phyloP scores from a whole-genome alignment of 1,140 invertebrate species.

The Drosophila orosa region DNA sequence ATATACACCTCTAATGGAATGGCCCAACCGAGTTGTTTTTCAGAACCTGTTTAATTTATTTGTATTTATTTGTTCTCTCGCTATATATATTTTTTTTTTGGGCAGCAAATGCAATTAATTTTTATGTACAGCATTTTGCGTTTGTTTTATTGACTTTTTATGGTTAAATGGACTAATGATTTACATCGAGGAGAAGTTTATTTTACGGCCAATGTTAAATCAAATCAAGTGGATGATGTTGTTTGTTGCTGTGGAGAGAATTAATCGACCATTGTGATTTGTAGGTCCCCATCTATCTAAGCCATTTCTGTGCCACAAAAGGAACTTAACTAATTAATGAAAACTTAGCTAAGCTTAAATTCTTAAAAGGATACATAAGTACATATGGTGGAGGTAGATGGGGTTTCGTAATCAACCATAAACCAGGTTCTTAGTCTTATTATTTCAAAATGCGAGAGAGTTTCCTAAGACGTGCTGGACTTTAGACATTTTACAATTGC shows the following conservation, averaged over 20 bases:
- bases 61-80: constrained; percentile 40
- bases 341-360: constrained; percentile 6
- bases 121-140: constrained; percentile 53
- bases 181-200: constrained; percentile 43
- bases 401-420: not conserved
- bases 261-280: constrained; percentile 16
- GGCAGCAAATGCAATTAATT: constrained; percentile 51
- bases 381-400: not conserved
- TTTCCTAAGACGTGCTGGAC: constrained; percentile 8
- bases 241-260: not conserved
- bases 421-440: not conserved
- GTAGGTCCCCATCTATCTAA: constrained; percentile 4
- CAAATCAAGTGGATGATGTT: constrained; percentile 25
- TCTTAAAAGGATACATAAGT: not conserved
- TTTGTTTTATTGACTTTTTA: constrained; percentile 59
- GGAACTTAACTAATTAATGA: constrained; percentile 1
- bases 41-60: constrained; percentile 54
- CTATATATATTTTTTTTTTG: constrained; percentile 24
- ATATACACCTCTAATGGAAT: constrained; percentile 36
- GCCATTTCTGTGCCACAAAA: not conserved
- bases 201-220: constrained; percentile 36
- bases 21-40: constrained; percentile 30
- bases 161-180: constrained; percentile 67
- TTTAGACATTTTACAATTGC: constrained; percentile 28
- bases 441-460: not conserved